Evolutionary conservation across 1,140 invertebrate genomes (phyloP).

Genomic region (Calycopis cecrops): DNA sequence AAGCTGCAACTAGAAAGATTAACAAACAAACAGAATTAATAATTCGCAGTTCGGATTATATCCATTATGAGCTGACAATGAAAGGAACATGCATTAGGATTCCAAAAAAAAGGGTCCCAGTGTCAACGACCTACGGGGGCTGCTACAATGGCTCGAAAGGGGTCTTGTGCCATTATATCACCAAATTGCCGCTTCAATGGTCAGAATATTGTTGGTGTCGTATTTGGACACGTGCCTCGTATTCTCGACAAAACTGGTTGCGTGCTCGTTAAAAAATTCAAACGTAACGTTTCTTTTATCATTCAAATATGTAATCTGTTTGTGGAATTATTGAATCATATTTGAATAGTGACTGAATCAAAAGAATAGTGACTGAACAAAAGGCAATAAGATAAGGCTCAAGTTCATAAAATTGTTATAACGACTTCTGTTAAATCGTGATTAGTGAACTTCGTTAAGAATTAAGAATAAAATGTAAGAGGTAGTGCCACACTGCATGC

Average conservation of each 20-base stretch:
- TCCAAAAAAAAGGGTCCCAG: conserved; percentile 59
- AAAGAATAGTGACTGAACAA: too few relatives aligned
- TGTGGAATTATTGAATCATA: too few relatives aligned
- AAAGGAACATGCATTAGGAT: conserved; percentile 39
- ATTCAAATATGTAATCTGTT: not conserved
- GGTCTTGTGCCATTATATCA: conserved; percentile 53
- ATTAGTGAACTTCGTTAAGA: too few relatives aligned
- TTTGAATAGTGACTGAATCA: too few relatives aligned
- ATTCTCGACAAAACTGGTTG: conserved; percentile 23
- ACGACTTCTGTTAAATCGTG: too few relatives aligned
- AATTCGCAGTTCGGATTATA: conserved; percentile 1
- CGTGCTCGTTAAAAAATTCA: conserved; percentile 4
- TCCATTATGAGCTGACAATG: conserved; percentile 36
- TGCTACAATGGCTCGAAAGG: conserved; percentile 60
- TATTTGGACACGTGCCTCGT: conserved; percentile 43
- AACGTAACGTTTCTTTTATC: conserved; percentile 4
- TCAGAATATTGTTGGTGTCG: conserved; percentile 41
- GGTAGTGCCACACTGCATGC: too few relatives aligned
- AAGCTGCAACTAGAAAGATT: not conserved
- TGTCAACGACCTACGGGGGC: conserved; percentile 64
- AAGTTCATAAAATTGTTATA: too few relatives aligned
- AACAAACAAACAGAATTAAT: not conserved
- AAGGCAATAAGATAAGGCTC: too few relatives aligned
- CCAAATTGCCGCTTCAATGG: conserved; percentile 55
- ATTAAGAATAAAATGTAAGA: too few relatives aligned